Conservation (phyloP, 2,888 invertebrate genomes). For the Cephonodes hylas region DNA sequence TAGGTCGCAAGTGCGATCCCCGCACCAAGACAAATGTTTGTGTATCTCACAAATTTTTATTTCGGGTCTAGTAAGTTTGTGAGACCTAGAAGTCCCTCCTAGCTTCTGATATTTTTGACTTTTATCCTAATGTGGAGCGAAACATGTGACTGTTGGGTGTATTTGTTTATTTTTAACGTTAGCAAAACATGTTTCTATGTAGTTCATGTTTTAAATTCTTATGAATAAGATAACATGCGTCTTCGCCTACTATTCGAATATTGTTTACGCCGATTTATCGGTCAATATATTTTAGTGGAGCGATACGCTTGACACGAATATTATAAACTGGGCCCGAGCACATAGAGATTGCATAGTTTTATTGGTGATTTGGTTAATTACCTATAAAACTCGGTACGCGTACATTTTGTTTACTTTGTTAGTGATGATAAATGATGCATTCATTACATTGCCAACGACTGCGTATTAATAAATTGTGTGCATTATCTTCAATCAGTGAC, state of each 20-base stretch:
- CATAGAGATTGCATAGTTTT: background rate
- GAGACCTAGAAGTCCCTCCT: no score
- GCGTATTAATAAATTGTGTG: background rate
- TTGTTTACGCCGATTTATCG: background rate
- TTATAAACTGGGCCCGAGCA: background rate
- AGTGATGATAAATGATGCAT: background rate
- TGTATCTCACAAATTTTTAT: no score
- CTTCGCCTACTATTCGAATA: background rate
- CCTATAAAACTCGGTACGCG: conserved; percentile 5
- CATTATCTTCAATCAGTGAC: background rate
- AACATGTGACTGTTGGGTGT: no score
- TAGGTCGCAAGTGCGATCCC: no score
- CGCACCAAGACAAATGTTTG: no score
- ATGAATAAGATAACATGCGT: background rate
- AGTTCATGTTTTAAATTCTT: background rate
- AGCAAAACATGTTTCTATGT: no score
- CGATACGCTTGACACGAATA: background rate
- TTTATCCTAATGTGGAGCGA: no score
- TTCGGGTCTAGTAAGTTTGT: no score
- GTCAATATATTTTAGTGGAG: background rate
- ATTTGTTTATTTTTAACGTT: no score
- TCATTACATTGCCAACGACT: background rate
- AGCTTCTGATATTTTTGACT: no score
- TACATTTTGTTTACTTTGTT: conserved; percentile 17
- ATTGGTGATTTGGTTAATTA: background rate